A percentile compares a stretch with the other conserved stretches of the same genome.
phyloP scores from a whole-genome alignment of 2,888 invertebrate species.

The Venusia cambrica region DNA sequence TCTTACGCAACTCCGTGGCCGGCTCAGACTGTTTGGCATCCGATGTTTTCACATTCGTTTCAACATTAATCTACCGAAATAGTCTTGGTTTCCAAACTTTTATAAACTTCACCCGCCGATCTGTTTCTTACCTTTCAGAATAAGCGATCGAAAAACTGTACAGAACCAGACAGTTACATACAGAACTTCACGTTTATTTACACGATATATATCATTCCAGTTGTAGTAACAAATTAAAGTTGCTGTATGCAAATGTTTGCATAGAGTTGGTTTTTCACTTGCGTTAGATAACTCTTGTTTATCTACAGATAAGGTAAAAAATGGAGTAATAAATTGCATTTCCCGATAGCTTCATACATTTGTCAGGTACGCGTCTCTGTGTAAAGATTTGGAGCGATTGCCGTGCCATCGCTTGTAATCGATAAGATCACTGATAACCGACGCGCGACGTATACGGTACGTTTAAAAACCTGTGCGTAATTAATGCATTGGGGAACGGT shows the following conservation, averaged over 20 bases:
- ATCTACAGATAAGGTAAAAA: slow-evolving; percentile 18
- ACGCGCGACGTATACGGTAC: slow-evolving; percentile 14
- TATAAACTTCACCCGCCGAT: slow-evolving; percentile 19
- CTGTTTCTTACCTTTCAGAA: slow-evolving; percentile 1
- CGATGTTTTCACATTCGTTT: slow-evolving; percentile 34
- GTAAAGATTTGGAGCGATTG: not conserved
- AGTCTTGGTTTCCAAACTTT: slow-evolving; percentile 27
- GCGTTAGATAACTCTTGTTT: too few species aligned
- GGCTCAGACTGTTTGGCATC: slow-evolving; percentile 27
- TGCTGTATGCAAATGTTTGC: slow-evolving; percentile 17
- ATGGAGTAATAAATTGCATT: slow-evolving; percentile 9
- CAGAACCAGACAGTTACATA: slow-evolving; percentile 13
- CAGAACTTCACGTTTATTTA: slow-evolving; percentile 11
- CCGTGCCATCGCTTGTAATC: slow-evolving; percentile 18
- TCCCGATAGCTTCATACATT: slow-evolving; percentile 19
- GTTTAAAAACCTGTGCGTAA: slow-evolving; percentile 60
- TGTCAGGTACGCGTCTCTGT: slow-evolving; percentile 15
- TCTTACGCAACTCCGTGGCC: slow-evolving; percentile 40
- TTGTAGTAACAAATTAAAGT: slow-evolving; percentile 19
- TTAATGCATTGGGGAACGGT: slow-evolving; percentile 66
- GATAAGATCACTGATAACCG: slow-evolving; percentile 24
- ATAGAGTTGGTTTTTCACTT: slow-evolving; percentile 20
- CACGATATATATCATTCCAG: slow-evolving; percentile 9
- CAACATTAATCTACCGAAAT: slow-evolving; percentile 29
- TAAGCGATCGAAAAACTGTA: slow-evolving; percentile 2